Percentiles rank a stretch among this genome's conserved stretches.
Conservation (phyloP, 2,113 vertebrate genomes). For the Muntiacus reevesi region DNA sequence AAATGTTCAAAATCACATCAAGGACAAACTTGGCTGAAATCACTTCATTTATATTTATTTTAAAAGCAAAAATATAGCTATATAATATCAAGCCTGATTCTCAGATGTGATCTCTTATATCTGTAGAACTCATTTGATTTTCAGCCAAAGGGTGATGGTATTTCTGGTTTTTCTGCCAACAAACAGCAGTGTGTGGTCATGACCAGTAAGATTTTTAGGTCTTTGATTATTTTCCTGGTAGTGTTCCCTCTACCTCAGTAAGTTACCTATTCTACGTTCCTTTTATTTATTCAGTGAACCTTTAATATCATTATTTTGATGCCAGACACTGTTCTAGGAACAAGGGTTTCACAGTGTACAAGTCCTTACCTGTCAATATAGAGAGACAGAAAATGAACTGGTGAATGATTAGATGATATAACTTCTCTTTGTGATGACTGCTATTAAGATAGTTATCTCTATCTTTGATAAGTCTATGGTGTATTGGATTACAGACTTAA, state of each 20-base stretch:
- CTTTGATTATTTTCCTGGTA: background rate
- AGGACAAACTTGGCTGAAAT: background rate
- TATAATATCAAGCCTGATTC: background rate
- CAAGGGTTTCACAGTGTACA: background rate
- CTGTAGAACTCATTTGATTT: background rate
- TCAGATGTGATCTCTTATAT: background rate
- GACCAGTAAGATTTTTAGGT: too few species aligned
- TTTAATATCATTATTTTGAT: background rate
- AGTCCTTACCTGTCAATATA: background rate
- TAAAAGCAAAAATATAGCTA: background rate
- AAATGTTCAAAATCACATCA: background rate
- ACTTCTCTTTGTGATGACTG: background rate
- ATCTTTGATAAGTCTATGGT: background rate
- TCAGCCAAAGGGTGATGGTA: background rate
- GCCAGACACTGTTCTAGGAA: background rate
- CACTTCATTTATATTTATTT: background rate
- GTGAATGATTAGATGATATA: background rate
- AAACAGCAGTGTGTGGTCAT: background rate
- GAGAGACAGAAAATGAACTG: background rate
- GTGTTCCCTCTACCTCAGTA: background rate
- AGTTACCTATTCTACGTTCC: background rate
- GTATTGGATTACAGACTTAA: background rate
- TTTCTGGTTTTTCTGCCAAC: background rate
- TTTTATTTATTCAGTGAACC: background rate
- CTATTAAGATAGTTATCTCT: background rate